Percentiles rank a stretch among this genome's conserved stretches.
Evolutionary conservation across 2,888 invertebrate species (phyloP).

Genomic region (Thysanoteuthis rhombus): DNA sequence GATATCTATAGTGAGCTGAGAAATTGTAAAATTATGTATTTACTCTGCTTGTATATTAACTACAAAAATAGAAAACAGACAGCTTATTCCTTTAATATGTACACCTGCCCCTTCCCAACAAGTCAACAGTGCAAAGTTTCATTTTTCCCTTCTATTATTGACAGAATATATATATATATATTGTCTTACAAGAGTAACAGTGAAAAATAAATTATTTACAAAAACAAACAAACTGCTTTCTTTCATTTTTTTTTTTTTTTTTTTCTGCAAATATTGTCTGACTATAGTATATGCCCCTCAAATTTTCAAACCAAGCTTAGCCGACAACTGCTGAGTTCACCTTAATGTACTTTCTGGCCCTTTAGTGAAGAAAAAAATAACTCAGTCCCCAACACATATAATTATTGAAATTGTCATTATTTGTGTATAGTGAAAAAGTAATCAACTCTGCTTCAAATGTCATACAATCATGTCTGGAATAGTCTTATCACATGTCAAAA

Average conservation of each 20-base stretch:
- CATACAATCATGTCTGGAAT: not conserved
- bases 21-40: not conserved
- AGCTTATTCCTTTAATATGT: constrained; percentile 12
- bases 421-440: not conserved
- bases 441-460: not conserved
- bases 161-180: not conserved
- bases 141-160: not conserved
- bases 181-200: not conserved
- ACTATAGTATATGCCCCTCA: not conserved
- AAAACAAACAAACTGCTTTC: not conserved
- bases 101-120: not conserved
- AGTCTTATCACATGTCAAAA: not conserved
- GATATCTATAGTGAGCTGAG: not conserved
- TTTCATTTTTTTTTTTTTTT: not conserved
- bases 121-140: constrained; percentile 12
- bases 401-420: not conserved
- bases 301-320: not conserved
- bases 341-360: not conserved
- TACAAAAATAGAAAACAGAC: not conserved
- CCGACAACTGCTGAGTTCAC: not conserved
- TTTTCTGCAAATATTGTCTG: not conserved
- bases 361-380: not conserved
- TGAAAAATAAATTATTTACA: constrained; percentile 12
- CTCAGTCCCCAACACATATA: not conserved
- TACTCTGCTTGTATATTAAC: not conserved